These are phyloP conservation scores for Electrophaes corylata DNA, from an alignment of 2,888 invertebrate species.

Conservation along the genomic window DNA sequence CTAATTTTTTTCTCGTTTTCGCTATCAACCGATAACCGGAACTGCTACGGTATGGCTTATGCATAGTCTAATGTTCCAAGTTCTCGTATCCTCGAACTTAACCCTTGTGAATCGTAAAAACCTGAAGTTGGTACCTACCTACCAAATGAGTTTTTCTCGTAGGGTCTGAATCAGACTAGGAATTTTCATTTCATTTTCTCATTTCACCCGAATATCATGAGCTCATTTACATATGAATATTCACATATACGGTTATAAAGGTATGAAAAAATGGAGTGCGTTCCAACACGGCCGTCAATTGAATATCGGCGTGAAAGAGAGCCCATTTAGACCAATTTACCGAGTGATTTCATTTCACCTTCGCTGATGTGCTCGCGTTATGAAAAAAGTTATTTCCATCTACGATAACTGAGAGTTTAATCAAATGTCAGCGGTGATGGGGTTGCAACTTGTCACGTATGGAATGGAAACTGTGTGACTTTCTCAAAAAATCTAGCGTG, in stretches of 20 bases:
- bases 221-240: constrained; percentile 21
- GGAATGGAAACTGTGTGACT: too few species aligned
- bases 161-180: background rate
- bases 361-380: constrained; percentile 13
- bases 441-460: too few species aligned
- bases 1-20: too few species aligned
- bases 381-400: constrained; percentile 17
- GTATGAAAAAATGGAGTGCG: constrained; percentile 20
- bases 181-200: constrained; percentile 10
- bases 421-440: background rate
- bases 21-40: too few species aligned
- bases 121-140: background rate
- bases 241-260: background rate
- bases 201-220: constrained; percentile 5
- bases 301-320: constrained; percentile 37
- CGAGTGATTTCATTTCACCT: constrained; percentile 35
- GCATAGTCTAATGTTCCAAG: too few species aligned
- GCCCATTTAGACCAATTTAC: constrained; percentile 36
- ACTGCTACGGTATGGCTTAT: too few species aligned
- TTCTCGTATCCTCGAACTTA: too few species aligned
- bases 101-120: background rate
- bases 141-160: background rate
- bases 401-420: constrained; percentile 1
- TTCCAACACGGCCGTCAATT: constrained; percentile 28
- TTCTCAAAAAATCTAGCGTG: too few species aligned